phyloP scores from a whole-genome alignment of 2,797 vertebrate genomes.

The Neoniphon sammara region DNA sequence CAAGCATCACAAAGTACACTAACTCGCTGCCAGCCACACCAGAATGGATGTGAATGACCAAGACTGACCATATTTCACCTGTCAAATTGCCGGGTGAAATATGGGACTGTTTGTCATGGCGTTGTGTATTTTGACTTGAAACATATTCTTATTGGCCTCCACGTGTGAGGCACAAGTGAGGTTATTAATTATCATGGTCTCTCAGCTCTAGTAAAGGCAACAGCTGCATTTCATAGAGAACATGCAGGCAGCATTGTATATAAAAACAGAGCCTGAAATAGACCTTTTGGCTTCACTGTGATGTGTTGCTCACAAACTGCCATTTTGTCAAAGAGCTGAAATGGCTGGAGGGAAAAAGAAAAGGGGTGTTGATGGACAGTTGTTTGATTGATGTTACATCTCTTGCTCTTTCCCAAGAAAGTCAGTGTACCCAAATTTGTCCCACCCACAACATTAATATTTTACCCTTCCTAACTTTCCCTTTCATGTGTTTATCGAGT shows the following conservation, averaged over 20 bases:
- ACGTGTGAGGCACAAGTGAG: constrained; percentile 69
- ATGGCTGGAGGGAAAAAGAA: constrained; percentile 11
- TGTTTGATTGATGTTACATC: constrained; percentile 2
- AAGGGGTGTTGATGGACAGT: constrained; percentile 4
- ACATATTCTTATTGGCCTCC: constrained; percentile 64
- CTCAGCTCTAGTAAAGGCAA: constrained; percentile 64
- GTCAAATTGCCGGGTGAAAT: constrained; percentile 59
- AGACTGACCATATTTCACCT: constrained; percentile 34
- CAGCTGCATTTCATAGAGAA: constrained; percentile 72
- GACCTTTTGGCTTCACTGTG: constrained; percentile 39
- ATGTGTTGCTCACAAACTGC: constrained; percentile 48
- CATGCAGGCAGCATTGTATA: constrained; percentile 61
- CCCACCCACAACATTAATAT: neutral
- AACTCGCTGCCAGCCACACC: constrained; percentile 41
- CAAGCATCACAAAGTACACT: constrained; percentile 17
- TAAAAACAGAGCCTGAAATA: constrained; percentile 65
- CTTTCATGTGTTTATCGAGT: neutral
- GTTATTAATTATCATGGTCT: constrained; percentile 77
- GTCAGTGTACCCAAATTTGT: neutral
- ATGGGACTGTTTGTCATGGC: constrained; percentile 69
- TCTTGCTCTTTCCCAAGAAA: neutral
- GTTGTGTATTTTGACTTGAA: constrained; percentile 71
- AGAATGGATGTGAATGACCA: constrained; percentile 31
- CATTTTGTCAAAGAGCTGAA: constrained; percentile 34
- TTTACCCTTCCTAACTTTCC: neutral